phyloP scores from a whole-genome alignment of 2,888 invertebrate species.

The Selenia dentaria region DNA sequence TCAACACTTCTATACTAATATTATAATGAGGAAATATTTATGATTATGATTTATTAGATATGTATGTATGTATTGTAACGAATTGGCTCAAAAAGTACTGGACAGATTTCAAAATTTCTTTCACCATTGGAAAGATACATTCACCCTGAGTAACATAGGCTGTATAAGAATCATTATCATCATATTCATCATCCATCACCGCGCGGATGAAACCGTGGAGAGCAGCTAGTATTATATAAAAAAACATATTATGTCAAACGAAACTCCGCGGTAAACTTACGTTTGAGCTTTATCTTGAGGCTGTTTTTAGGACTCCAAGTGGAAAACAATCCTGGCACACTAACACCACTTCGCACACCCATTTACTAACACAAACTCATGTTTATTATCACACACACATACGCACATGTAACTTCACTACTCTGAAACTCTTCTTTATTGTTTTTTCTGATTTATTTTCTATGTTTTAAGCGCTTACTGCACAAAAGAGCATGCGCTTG shows the following conservation, averaged over 20 bases:
- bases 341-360: slow-evolving; percentile 75
- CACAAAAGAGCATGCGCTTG: slow-evolving; percentile 71
- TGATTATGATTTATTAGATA: no score
- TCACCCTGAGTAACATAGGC: no score
- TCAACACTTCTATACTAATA: no score
- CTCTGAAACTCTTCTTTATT: slow-evolving; percentile 29
- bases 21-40: no score
- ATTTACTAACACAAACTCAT: slow-evolving; percentile 76
- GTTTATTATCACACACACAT: slow-evolving; percentile 46
- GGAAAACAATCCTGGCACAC: slow-evolving; percentile 75
- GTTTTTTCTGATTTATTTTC: slow-evolving; percentile 28
- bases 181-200: no score
- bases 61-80: no score
- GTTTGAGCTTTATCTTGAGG: slow-evolving; percentile 82
- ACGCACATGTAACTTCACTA: slow-evolving; percentile 32
- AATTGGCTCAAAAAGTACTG: no score
- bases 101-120: no score
- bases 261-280: slow-evolving; percentile 56
- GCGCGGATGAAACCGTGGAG: no score
- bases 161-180: no score
- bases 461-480: slow-evolving; percentile 43
- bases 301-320: slow-evolving; percentile 79
- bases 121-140: no score
- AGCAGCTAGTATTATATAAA: no score
- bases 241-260: background rate